A percentile compares a stretch with the other conserved stretches of the same genome.
These are phyloP conservation scores for Reinhardtius hippoglossoides DNA, from an alignment of 2,113 vertebrate genomes.

Conservation along the genomic window DNA sequence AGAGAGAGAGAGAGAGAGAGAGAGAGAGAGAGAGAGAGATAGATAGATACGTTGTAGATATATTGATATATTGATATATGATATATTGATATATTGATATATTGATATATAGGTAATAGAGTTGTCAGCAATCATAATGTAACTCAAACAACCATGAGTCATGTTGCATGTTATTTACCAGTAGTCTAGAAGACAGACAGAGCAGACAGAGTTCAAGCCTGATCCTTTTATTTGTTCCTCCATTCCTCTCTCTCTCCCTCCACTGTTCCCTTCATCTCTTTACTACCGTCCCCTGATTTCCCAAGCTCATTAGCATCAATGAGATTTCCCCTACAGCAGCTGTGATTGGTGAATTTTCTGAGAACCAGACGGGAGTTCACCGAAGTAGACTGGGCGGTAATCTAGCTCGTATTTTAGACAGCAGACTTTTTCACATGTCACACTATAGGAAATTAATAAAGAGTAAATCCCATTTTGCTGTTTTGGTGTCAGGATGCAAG, in stretches of 20 bases:
- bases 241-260: constrained; percentile 20
- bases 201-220: constrained; percentile 30
- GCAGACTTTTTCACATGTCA: neutral
- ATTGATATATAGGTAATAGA: too few relatives aligned
- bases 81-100: too few relatives aligned
- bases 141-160: neutral
- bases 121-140: neutral
- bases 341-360: constrained; percentile 8
- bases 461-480: neutral
- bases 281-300: constrained; percentile 46
- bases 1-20: neutral
- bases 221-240: constrained; percentile 65
- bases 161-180: neutral
- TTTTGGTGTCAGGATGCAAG: neutral
- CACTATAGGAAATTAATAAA: neutral
- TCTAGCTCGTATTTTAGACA: neutral
- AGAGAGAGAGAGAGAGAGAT: too few relatives aligned
- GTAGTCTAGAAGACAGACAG: constrained; percentile 15
- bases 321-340: constrained; percentile 50
- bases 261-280: constrained; percentile 45
- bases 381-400: constrained; percentile 7
- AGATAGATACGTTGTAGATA: too few relatives aligned
- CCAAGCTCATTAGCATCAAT: constrained; percentile 64
- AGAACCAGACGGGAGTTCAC: constrained; percentile 8
- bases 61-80: too few relatives aligned